These are phyloP conservation scores for Hyalella azteca DNA, from an alignment of 2,888 invertebrate species.

Conservation along the genomic window DNA sequence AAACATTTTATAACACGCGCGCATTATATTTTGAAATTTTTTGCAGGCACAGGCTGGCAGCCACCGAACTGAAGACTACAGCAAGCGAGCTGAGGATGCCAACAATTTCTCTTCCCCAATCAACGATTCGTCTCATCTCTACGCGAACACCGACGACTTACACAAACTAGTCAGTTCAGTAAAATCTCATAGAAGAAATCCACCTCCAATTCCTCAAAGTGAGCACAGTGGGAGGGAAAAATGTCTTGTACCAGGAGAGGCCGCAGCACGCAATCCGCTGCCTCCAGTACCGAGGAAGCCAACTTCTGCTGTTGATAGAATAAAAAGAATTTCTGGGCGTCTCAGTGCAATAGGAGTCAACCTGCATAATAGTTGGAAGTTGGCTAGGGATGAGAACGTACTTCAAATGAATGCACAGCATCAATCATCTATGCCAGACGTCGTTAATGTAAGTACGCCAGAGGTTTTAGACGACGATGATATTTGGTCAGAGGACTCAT, in stretches of 20 bases:
- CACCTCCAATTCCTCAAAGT: neutral
- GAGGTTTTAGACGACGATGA: slow-evolving; percentile 30
- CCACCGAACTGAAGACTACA: slow-evolving; percentile 5
- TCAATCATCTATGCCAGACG: neutral
- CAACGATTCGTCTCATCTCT: slow-evolving; percentile 40
- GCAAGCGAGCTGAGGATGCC: slow-evolving; percentile 36
- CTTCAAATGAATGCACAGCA: neutral
- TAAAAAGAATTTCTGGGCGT: slow-evolving; percentile 2
- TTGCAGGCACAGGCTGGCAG: slow-evolving; percentile 32
- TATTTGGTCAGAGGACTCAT: slow-evolving; percentile 27
- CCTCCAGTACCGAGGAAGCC: neutral
- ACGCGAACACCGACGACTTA: slow-evolving; percentile 40
- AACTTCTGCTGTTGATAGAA: neutral
- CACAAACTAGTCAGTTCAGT: slow-evolving; percentile 39
- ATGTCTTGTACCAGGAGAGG: neutral
- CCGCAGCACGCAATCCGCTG: neutral
- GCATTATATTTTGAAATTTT: too few relatives aligned
- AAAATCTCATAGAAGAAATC: neutral
- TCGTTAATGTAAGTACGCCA: slow-evolving; percentile 17
- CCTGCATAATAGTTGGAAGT: neutral
- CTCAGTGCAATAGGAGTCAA: slow-evolving; percentile 2
- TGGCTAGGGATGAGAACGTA: neutral
- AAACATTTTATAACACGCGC: too few relatives aligned
- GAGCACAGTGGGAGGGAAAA: neutral
- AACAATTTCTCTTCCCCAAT: slow-evolving; percentile 14